Evolutionary conservation across 2,797 vertebrate genomes (phyloP).

Genomic region (Cryptoprocta ferox): DNA sequence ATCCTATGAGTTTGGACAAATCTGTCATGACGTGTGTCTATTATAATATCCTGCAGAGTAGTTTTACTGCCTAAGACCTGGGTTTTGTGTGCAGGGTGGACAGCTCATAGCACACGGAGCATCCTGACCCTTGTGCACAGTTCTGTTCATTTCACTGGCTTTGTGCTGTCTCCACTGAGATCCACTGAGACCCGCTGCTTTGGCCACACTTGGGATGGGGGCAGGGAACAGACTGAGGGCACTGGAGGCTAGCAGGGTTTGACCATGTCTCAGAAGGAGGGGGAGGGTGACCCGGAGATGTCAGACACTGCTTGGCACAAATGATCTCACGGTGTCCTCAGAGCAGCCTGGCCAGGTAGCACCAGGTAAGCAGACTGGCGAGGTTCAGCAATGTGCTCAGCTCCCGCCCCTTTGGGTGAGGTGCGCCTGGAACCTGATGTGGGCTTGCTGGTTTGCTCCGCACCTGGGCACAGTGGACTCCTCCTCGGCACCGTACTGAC

Average conservation of each 20-base stretch:
- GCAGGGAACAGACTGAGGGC: background rate
- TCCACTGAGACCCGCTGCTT: background rate
- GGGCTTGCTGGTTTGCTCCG: background rate
- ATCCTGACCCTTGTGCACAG: background rate
- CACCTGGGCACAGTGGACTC: background rate
- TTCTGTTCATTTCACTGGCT: background rate
- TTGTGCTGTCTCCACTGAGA: background rate
- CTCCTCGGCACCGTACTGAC: background rate
- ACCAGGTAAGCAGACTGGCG: background rate
- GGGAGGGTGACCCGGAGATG: background rate
- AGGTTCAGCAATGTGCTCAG: background rate
- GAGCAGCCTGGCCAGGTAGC: background rate
- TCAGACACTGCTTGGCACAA: background rate
- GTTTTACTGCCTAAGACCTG: background rate
- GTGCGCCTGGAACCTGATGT: too few species aligned
- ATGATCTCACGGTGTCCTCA: background rate
- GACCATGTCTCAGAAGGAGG: background rate
- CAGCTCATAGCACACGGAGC: too few species aligned
- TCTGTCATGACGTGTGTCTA: background rate
- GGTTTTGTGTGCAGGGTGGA: background rate
- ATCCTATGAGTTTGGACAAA: background rate
- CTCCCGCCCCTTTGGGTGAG: background rate
- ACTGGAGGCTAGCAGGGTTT: background rate
- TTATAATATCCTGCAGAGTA: background rate
- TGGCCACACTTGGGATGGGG: background rate